phyloP scores from a whole-genome alignment of 2,888 invertebrate genomes.

The Perdita meconis region DNA sequence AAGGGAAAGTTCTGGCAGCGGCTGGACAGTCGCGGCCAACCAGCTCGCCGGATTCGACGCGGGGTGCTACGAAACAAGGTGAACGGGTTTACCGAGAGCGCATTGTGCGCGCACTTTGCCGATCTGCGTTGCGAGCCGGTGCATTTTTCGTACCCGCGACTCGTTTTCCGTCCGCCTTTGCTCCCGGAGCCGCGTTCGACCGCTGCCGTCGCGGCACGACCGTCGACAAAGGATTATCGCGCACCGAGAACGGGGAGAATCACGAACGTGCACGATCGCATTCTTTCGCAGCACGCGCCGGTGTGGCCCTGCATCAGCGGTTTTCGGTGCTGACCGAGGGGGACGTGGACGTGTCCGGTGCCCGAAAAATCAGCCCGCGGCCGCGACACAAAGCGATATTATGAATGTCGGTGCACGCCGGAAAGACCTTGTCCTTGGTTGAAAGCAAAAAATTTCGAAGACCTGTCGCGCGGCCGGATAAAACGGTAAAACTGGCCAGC shows the following conservation, averaged over 20 bases:
- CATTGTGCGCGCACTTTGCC: conserved; percentile 44
- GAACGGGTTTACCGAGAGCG: conserved; percentile 73
- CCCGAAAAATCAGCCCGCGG: no score
- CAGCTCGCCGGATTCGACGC: conserved; percentile 58
- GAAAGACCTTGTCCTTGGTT: not conserved
- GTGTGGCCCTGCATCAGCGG: not conserved
- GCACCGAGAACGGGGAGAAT: not conserved
- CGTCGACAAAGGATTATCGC: not conserved
- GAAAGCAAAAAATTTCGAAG: not conserved
- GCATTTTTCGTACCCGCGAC: conserved; percentile 14
- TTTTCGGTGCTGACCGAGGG: not conserved
- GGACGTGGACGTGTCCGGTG: no score
- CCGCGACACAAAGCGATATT: not conserved
- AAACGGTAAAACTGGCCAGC: conserved; percentile 37
- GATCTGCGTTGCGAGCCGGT: conserved; percentile 24
- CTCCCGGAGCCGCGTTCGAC: not conserved
- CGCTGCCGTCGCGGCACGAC: not conserved
- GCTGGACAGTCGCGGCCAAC: conserved; percentile 61
- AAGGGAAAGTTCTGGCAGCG: conserved; percentile 70
- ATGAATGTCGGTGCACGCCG: conserved; percentile 4
- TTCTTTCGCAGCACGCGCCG: not conserved
- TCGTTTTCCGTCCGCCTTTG: no score
- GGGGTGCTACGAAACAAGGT: conserved; percentile 78
- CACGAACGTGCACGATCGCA: not conserved
- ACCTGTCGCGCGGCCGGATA: conserved; percentile 12